phyloP scores from a whole-genome alignment of 2,888 invertebrate species.

The Strigamia crassipes region DNA sequence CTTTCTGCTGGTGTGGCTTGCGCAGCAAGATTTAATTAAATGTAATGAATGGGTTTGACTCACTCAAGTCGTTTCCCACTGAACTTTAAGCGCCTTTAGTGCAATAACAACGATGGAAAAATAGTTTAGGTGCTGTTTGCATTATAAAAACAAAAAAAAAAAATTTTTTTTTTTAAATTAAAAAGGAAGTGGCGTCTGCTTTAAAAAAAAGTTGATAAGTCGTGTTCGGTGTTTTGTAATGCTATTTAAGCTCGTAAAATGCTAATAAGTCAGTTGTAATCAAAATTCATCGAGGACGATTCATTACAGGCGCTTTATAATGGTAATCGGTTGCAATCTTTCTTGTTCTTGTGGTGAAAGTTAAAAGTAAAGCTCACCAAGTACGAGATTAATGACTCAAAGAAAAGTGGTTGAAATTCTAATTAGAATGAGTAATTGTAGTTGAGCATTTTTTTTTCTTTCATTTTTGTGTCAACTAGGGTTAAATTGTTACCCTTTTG shows the following conservation, averaged over 20 bases:
- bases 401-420: conserved; percentile 13
- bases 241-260: neutral
- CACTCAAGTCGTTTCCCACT: neutral
- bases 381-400: conserved; percentile 11
- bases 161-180: neutral
- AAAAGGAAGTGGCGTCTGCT: neutral
- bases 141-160: neutral
- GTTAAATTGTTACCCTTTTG: neutral
- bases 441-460: neutral
- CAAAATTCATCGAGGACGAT: conserved; percentile 28
- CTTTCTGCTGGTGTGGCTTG: conserved; percentile 17
- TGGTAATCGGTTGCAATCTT: conserved; percentile 13
- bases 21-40: conserved; percentile 14
- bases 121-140: neutral
- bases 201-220: neutral
- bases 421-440: neutral
- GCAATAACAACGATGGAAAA: neutral
- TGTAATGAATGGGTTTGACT: conserved; percentile 29
- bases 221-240: neutral
- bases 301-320: conserved; percentile 13
- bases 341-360: conserved; percentile 31
- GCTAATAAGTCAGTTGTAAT: conserved; percentile 12
- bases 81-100: conserved; percentile 19
- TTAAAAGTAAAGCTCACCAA: conserved; percentile 4
- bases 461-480: neutral